Percentiles rank a stretch among this genome's conserved stretches.
phyloP scores from a whole-genome alignment of 2,888 invertebrate genomes.

The Hedychridium roseum region DNA sequence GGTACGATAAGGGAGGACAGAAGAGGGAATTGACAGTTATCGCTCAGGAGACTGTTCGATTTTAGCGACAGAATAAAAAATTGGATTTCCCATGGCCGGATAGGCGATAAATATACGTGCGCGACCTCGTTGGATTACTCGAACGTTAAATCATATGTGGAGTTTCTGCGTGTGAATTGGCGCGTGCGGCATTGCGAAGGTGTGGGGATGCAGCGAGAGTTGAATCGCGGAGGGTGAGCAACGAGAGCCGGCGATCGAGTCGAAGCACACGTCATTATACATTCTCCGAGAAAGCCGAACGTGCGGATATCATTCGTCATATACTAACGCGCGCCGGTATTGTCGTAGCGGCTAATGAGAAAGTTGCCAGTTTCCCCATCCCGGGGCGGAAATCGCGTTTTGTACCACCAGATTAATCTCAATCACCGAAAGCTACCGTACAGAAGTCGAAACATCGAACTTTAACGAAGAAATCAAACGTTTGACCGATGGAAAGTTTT shows the following conservation, averaged over 20 bases:
- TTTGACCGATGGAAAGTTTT: no score
- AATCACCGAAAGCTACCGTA: no score
- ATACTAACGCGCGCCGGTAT: slow-evolving; percentile 47
- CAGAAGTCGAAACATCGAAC: no score
- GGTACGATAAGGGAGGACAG: slow-evolving; percentile 22
- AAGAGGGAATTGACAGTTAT: slow-evolving; percentile 17
- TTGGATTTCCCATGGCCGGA: no score
- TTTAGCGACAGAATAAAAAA: no score
- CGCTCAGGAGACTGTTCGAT: no score
- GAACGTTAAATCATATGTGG: no score
- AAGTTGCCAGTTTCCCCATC: slow-evolving; percentile 46
- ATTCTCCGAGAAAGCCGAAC: slow-evolving; percentile 23
- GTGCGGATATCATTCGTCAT: neutral
- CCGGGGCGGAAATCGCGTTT: slow-evolving; percentile 13
- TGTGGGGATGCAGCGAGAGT: slow-evolving; percentile 15
- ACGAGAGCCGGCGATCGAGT: slow-evolving; percentile 50
- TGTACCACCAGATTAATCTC: no score
- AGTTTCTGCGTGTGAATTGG: no score
- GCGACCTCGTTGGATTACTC: no score
- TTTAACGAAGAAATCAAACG: no score
- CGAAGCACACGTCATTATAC: slow-evolving; percentile 52
- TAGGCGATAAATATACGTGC: no score
- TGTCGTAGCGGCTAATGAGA: slow-evolving; percentile 60
- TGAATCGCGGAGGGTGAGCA: slow-evolving; percentile 34
- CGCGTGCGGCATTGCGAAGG: slow-evolving; percentile 10